These are phyloP conservation scores for Festucalex cinctus DNA, from an alignment of 2,113 vertebrate species.

Conservation along the genomic window DNA sequence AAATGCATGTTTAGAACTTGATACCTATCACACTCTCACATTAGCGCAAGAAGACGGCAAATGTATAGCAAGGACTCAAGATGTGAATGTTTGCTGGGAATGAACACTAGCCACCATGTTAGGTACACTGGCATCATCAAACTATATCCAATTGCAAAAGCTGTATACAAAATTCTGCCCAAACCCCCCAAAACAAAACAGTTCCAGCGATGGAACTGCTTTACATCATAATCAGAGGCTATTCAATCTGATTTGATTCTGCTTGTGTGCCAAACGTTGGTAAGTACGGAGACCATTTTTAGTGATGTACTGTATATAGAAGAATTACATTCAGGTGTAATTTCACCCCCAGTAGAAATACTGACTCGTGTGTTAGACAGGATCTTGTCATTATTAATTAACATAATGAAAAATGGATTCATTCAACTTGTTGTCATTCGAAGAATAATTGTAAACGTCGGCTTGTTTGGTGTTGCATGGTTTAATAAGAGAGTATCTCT, in stretches of 20 bases:
- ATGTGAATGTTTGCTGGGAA: slow-evolving; percentile 37
- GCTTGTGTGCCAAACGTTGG: neutral
- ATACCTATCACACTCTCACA: slow-evolving; percentile 30
- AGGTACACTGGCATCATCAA: neutral
- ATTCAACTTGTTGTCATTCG: slow-evolving; percentile 49
- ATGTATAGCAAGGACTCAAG: slow-evolving; percentile 16
- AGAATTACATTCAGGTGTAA: slow-evolving; percentile 20
- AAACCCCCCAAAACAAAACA: too few relatives aligned
- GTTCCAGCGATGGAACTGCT: neutral
- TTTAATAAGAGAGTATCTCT: slow-evolving; percentile 57
- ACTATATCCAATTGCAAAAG: neutral
- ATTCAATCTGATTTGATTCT: neutral
- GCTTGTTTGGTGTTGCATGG: slow-evolving; percentile 73
- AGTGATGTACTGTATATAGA: neutral
- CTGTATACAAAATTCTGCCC: neutral
- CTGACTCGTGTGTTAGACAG: slow-evolving; percentile 41
- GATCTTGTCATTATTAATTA: slow-evolving; percentile 60
- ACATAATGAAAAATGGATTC: slow-evolving; percentile 53
- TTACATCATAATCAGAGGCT: neutral
- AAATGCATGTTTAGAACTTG: slow-evolving; percentile 62
- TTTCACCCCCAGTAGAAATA: slow-evolving; percentile 25
- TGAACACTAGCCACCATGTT: neutral
- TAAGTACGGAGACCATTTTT: neutral
- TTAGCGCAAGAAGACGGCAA: slow-evolving; percentile 16
- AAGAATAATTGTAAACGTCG: slow-evolving; percentile 61